phyloP scores from a whole-genome alignment of 92 coral and sea anemone genomes.

The Montipora capitata region DNA sequence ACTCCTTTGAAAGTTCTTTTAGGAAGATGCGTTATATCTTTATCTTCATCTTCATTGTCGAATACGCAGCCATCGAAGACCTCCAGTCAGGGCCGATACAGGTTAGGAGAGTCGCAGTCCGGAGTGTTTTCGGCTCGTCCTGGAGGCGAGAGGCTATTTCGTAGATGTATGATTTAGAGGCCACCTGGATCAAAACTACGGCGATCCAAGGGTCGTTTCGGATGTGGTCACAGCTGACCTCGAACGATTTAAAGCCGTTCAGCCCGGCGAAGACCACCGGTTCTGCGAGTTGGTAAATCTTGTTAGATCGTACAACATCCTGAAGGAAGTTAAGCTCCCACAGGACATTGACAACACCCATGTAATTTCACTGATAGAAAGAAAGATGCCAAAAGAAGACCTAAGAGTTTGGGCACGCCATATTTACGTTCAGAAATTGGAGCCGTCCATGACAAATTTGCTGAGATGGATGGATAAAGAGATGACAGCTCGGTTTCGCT shows the following conservation, averaged over 20 bases:
- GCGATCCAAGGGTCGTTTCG: constrained; percentile 63
- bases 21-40: no score
- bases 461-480: constrained; percentile 72
- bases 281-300: constrained; percentile 75
- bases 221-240: constrained; percentile 57
- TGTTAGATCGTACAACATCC: constrained; percentile 44
- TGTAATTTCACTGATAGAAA: no score
- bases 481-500: constrained; percentile 62
- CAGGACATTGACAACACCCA: constrained; percentile 39
- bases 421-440: constrained; percentile 37
- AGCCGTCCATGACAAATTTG: constrained; percentile 71
- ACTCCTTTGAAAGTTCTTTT: no score
- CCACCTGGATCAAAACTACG: constrained; percentile 64
- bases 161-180: neutral
- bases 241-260: constrained; percentile 55
- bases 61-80: no score
- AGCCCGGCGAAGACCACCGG: constrained; percentile 68
- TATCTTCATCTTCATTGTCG: no score
- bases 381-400: constrained; percentile 65
- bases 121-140: no score
- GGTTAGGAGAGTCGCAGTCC: no score
- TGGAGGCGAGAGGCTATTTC: no score
- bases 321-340: constrained; percentile 64
- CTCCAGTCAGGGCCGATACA: no score
- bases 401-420: constrained; percentile 65